phyloP scores from a whole-genome alignment of 2,888 invertebrate genomes.

The Acrobasis consociella region DNA sequence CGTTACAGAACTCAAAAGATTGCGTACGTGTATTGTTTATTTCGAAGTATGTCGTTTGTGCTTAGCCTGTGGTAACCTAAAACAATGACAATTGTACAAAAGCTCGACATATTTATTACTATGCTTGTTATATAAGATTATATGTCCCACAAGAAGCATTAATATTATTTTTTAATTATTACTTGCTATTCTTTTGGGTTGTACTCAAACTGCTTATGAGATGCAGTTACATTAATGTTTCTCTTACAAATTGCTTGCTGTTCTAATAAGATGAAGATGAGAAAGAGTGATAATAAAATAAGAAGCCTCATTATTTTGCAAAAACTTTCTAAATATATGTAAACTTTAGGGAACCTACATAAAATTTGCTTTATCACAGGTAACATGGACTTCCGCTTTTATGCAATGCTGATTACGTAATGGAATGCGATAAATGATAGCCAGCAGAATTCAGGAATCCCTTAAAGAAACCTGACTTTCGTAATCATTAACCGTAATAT shows the following conservation, averaged over 20 bases:
- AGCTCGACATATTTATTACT: conserved; percentile 6
- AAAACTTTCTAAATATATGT: neutral
- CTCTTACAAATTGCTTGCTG: conserved; percentile 1
- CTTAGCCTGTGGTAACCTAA: conserved; percentile 28
- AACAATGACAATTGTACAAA: conserved; percentile 31
- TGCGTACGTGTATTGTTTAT: conserved; percentile 31
- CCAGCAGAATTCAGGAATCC: too few species aligned
- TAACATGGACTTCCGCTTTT: too few species aligned
- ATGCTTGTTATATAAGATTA: conserved; percentile 24
- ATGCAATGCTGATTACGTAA: too few species aligned
- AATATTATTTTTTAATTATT: neutral
- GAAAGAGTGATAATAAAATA: neutral
- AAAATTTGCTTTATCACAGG: neutral
- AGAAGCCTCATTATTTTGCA: conserved; percentile 1
- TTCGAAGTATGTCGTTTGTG: conserved; percentile 24
- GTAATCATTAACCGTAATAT: too few species aligned
- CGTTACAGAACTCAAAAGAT: conserved; percentile 30
- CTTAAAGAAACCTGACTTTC: too few species aligned
- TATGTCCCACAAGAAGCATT: conserved; percentile 4
- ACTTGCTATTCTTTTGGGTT: neutral
- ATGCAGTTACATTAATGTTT: neutral
- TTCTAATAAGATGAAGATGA: conserved; percentile 3
- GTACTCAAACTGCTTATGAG: neutral
- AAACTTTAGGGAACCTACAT: neutral
- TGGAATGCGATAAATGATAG: too few species aligned